Evolutionary conservation across 2,888 invertebrate genomes (phyloP), one percentile per base, ranked within the genome.

Genomic region (Pollenia amentaria): DNA sequence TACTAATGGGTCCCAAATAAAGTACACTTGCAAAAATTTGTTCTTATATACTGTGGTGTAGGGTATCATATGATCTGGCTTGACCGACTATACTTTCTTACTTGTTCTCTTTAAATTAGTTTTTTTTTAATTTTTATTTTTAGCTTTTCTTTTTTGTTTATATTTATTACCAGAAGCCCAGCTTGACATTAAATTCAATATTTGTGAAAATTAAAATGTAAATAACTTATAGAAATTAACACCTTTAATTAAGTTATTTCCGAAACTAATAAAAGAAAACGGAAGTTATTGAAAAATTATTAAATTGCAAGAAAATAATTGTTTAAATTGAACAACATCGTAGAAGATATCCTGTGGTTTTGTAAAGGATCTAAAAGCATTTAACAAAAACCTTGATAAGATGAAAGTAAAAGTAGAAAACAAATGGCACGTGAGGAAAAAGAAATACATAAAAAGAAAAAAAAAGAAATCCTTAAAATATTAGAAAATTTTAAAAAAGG

Each of bases 221-320:
- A 12, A 62, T 51, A 42, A 14, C 62, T 29, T 62, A 11, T 40
- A 46, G 57, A 70, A 75, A 86, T 82, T 79, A 75, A 83, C 83
- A 86, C 86, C 86, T 86, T 86, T 83, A 83, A 86, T 86, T 86
- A 75, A 79, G 51, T 9, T 42, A 69, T 78, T 82, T 73, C 69
- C 78, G 12, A 55, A 55, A 8, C 3, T 12, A 73, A 21, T 1
- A 73, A 73, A 14, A 18, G 7, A 42, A 55, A 64, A 16, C 78
- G 86, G 84, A 87, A 87, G 87, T 81, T 75, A 84, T 86, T 83
- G 78, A 57, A 82, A 70, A 46, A 64, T 70, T 73, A 82, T 83
- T 86, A 75, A 79, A 78, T 3, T 57, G 16, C 29, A 85, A 64
- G 48, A 53, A 77, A 77, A 72, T 82, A 75, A 81, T 69, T 75